Evolutionary conservation across 2,888 invertebrate genomes (phyloP), one percentile per base, ranked within the genome.

Genomic region (Drosophila longiperda): DNA sequence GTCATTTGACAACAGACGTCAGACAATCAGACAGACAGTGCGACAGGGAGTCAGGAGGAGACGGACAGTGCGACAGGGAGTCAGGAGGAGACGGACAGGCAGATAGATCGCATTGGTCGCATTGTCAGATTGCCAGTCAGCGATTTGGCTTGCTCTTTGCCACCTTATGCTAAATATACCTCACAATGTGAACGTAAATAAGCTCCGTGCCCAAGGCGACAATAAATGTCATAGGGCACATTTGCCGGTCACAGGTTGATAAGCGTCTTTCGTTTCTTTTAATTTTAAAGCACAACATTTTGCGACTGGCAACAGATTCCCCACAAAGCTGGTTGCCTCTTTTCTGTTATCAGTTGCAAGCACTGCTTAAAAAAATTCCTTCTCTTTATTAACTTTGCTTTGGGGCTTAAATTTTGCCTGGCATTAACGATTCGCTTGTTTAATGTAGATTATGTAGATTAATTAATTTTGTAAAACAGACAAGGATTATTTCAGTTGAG

Each of bases 111-210:
- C 55, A n/a, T 7, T 17, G 53, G 80, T 12, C 55, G 69, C 62
- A 66, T 69, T 68, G 70, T 26, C 29, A 62, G 70, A 42, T 52
- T 69, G 60, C 59, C 64, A 66, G 61, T 70, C 63, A 80, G 75
- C 61, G 66, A 58, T 66, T 72, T 72, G 71, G 68, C 69, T 63
- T 71, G 70, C 87, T 67, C 83, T 83, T 72, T 77, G 76, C 63
- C 42, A 29, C 69, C 74, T 80, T 81, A 83, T 72, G 74, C 72
- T 84, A 82, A 87, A 84, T 78, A 87, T 82, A 89, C 53, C 67
- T 62, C 50, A 66, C 66, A 76, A 59, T 64, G 49, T 62, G 54
- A 40, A 57, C 66, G 61, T 36, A 74, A 73, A 76, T 65, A 76
- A 64, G 53, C 78, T 23, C 36, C 54, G 26, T 29, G 8, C 38